Conservation (phyloP, 2,797 vertebrate genomes). For the Ctenosaura bakeri region DNA sequence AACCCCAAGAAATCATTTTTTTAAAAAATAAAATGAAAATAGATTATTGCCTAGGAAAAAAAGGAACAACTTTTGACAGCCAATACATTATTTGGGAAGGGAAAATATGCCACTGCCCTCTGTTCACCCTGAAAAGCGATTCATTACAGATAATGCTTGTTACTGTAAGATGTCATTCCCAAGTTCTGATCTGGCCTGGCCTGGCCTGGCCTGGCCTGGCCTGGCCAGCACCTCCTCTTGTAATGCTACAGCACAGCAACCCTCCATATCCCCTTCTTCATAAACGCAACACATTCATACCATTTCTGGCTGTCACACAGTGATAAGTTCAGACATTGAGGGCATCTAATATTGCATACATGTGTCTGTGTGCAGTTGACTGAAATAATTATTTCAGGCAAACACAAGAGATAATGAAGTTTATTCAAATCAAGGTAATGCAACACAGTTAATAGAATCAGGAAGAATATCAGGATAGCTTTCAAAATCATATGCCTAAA, state of each 20-base stretch:
- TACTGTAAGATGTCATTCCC: no score
- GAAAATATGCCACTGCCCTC: no score
- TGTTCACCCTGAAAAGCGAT: no score
- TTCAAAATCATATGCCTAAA: no score
- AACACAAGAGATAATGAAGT: background rate
- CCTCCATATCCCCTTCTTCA: background rate
- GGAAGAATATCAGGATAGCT: background rate
- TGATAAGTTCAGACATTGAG: background rate
- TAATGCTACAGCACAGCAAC: background rate
- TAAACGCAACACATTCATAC: background rate
- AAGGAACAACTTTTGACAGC: no score
- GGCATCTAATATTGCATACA: background rate
- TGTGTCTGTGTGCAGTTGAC: background rate
- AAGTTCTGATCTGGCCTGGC: background rate
- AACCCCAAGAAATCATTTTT: no score
- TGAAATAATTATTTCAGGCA: background rate
- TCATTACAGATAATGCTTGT: no score
- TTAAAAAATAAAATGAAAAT: no score
- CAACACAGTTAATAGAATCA: background rate
- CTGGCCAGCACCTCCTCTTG: background rate
- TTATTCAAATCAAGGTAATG: background rate
- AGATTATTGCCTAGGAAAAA: no score
- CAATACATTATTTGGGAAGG: no score
- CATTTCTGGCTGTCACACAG: background rate
- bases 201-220: background rate